phyloP scores from a whole-genome alignment of 2,888 invertebrate genomes.

The Drosophila pegasa region DNA sequence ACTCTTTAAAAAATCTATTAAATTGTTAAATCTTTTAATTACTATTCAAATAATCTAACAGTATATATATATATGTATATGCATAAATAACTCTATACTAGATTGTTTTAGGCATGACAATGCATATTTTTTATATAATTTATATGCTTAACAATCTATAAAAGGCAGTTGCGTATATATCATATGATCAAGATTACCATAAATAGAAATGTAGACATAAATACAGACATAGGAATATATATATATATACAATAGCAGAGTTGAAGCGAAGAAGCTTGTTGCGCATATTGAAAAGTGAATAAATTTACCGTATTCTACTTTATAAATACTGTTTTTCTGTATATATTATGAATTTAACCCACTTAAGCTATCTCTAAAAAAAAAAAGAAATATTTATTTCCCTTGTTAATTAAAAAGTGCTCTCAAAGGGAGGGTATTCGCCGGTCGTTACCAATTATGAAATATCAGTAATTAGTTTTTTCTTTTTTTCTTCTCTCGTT shows the following conservation, averaged over 20 bases:
- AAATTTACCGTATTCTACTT: not conserved
- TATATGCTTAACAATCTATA: not conserved
- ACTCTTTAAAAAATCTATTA: not conserved
- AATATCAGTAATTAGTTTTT: not conserved
- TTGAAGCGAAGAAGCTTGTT: not conserved
- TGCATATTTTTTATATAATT: slow-evolving; percentile 1
- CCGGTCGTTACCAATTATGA: not conserved
- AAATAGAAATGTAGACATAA: not conserved
- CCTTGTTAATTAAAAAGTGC: not conserved
- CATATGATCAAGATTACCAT: not conserved
- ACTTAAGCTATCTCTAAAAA: not conserved
- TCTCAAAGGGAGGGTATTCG: not conserved
- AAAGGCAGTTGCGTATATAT: not conserved
- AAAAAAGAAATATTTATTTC: not conserved
- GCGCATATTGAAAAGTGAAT: not conserved
- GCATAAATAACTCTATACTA: not conserved
- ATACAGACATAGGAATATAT: not conserved
- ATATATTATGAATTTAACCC: not conserved
- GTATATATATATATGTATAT: not conserved
- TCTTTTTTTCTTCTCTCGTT: not conserved
- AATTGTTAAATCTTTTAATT: not conserved
- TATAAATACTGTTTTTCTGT: not conserved
- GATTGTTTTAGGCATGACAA: not conserved
- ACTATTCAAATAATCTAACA: not conserved
- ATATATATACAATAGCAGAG: not conserved